Base-by-base conservation (phyloP, 1,140 invertebrate genomes). In the Centruroides vittatus region DNA sequence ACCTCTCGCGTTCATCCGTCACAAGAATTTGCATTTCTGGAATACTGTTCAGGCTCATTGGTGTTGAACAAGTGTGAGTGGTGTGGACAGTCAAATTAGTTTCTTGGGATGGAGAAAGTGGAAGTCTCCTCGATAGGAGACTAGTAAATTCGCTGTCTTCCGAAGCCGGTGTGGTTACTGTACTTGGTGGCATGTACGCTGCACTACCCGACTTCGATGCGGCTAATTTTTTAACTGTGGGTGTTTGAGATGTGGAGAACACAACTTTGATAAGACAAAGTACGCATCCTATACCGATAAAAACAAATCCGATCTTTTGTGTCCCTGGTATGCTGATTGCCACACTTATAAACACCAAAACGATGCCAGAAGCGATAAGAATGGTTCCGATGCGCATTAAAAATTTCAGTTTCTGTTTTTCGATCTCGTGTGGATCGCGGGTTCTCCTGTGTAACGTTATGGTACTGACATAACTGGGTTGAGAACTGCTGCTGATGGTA, bases 11-110 rank as follows among this genome's bases (percentile, higher is more conserved):
- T 53, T 65, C 64, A 57, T 62, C 60, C 55, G 60, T 62, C 60
- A 65, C 61, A 58, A 65, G 60, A 58, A 65, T 60, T 52, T 65
- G 64, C 57, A 60, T 65, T 55, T 65, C 64, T 10, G 64, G 64
- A 62, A 65, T 65, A 59, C 64, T 65, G 64, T 65, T 65, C 58
- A 65, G 64, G 58, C 64, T 62, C 57, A 60, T 65, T 58, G 64
- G 64, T 7, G 51, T 53, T 23, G 51, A 53, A 36, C 23, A 23
- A 36, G 35, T 34, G 51, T 53, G 51, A 36, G 23, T 53, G 51
- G 51, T 53, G 51, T 23, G 23, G 51, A 53, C 51, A 36, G 23
- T 53, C 51, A 53, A 34, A 8, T 53, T 53, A 36, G 51, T 41
- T 56, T 56, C 55, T n/a, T 56, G 55, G 35, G 55, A 23, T 36